Evolutionary conservation across 1,140 invertebrate species (phyloP).

Genomic region (Calosoma granatense): DNA sequence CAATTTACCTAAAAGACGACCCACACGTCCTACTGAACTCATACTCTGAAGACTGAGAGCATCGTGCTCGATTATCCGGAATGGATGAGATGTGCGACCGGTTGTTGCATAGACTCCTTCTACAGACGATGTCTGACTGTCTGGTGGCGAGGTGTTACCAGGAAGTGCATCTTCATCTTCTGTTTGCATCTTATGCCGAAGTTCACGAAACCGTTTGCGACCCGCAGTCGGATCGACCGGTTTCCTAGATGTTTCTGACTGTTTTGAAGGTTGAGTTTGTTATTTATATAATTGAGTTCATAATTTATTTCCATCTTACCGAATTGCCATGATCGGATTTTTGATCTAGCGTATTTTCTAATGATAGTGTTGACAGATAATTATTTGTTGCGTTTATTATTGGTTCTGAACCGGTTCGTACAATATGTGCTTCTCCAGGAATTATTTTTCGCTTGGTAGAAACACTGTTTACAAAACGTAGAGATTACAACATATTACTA

Average conservation of each 20-base stretch:
- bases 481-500: background rate
- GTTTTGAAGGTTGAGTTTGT: conserved; percentile 10
- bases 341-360: conserved; percentile 9
- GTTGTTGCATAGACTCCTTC: conserved; percentile 44
- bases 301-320: background rate
- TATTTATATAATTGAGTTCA: background rate
- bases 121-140: conserved; percentile 66
- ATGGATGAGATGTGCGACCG: conserved; percentile 54
- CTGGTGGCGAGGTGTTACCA: conserved; percentile 58
- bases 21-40: conserved; percentile 71
- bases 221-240: conserved; percentile 27
- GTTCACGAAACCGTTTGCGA: conserved; percentile 64
- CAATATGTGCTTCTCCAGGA: conserved; percentile 1
- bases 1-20: conserved; percentile 42
- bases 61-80: conserved; percentile 74
- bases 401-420: conserved; percentile 15
- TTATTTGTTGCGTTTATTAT: conserved; percentile 15
- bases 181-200: conserved; percentile 73
- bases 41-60: conserved; percentile 77
- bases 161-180: conserved; percentile 64
- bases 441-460: background rate
- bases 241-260: background rate
- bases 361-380: background rate
- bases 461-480: background rate
- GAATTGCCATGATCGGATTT: background rate